These are phyloP conservation scores for Odontocolon sp. DNA, from an alignment of 2,888 invertebrate species.

Conservation along the genomic window DNA sequence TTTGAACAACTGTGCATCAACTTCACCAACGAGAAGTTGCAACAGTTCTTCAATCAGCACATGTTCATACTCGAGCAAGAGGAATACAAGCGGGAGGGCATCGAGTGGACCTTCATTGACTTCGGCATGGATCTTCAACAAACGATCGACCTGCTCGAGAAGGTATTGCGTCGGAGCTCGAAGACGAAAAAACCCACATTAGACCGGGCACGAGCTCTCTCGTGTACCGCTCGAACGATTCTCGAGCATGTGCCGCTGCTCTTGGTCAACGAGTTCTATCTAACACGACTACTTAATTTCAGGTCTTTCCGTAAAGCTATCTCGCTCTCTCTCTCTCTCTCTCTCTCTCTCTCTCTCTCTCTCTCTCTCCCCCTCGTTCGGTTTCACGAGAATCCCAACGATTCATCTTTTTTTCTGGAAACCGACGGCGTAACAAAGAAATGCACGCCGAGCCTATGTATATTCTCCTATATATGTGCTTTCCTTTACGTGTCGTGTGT, in stretches of 20 bases:
- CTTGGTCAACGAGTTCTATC: constrained; percentile 33
- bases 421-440: constrained; percentile 28
- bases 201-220: constrained; percentile 58
- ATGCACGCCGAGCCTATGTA: constrained; percentile 21
- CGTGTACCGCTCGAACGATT: constrained; percentile 59
- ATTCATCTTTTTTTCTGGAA: constrained; percentile 18
- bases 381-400: background rate
- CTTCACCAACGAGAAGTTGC: constrained; percentile 90
- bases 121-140: constrained; percentile 91
- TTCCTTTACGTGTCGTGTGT: constrained; percentile 64
- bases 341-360: background rate
- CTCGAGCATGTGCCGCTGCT: constrained; percentile 69
- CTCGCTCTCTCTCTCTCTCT: background rate
- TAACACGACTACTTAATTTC: constrained; percentile 16
- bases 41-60: constrained; percentile 91
- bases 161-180: constrained; percentile 82
- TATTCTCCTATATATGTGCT: constrained; percentile 42
- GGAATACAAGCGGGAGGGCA: constrained; percentile 89
- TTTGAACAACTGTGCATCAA: constrained; percentile 91
- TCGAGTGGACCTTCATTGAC: constrained; percentile 90
- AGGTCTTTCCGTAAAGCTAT: constrained; percentile 24
- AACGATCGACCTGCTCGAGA: constrained; percentile 91
- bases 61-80: constrained; percentile 91
- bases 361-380: background rate
- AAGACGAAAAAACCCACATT: constrained; percentile 49